Evolutionary conservation across 2,888 invertebrate species (phyloP).

Genomic region (Stenotaenia linearis): DNA sequence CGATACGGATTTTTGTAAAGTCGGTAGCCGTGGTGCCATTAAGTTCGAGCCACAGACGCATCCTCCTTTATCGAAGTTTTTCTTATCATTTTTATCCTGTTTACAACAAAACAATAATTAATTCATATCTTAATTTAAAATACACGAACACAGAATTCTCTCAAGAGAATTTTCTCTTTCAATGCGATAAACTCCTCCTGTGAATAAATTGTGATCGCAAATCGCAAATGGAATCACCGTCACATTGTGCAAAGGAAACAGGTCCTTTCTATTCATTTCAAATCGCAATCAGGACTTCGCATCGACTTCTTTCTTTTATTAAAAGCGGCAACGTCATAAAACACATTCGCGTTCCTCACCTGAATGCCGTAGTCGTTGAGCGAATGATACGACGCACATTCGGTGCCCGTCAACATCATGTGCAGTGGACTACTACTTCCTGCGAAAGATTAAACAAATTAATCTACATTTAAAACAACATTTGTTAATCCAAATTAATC

Average conservation of each 20-base stretch:
- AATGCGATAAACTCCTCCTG: neutral
- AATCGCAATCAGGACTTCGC: neutral
- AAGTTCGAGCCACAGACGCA: neutral
- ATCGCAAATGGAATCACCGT: neutral
- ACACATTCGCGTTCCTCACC: slow-evolving; percentile 54
- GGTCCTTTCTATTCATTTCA: neutral
- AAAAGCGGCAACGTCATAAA: neutral
- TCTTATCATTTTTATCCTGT: neutral
- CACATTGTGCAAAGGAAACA: neutral
- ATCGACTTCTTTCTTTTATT: neutral
- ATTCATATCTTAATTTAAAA: too few relatives aligned
- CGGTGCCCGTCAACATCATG: slow-evolving; percentile 32
- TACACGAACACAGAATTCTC: too few relatives aligned
- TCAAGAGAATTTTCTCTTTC: too few relatives aligned
- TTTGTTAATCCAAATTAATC: neutral
- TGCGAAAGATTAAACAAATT: neutral
- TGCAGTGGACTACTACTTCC: slow-evolving; percentile 29
- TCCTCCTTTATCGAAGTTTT: neutral
- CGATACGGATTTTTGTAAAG: slow-evolving; percentile 82
- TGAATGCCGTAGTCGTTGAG: slow-evolving; percentile 82
- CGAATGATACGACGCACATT: slow-evolving; percentile 63
- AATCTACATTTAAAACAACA: neutral
- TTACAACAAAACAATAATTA: neutral
- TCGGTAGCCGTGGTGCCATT: slow-evolving; percentile 31
- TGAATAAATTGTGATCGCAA: neutral